Percentiles rank a stretch among this genome's conserved stretches.
These are phyloP conservation scores for Entomyzon cyanotis DNA, from an alignment of 2,113 vertebrate species.

Conservation along the genomic window DNA sequence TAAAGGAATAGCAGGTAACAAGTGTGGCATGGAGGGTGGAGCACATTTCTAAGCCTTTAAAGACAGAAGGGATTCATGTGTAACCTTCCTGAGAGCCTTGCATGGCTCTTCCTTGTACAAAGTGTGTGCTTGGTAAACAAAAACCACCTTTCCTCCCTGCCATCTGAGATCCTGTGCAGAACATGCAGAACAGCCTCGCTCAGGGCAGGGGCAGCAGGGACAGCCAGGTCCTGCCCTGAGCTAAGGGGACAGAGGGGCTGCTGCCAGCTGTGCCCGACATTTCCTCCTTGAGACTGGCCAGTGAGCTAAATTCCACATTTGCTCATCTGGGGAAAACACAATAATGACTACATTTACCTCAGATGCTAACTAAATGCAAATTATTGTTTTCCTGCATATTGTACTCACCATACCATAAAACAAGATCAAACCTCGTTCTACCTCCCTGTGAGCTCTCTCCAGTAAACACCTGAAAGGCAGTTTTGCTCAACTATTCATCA, in stretches of 20 bases:
- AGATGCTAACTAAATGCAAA: not conserved
- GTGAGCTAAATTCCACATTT: not conserved
- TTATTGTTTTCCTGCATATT: not conserved
- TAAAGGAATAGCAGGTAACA: not conserved
- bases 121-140: not conserved
- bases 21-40: not conserved
- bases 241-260: accelerated
- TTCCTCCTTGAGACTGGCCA: not conserved
- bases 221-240: not conserved
- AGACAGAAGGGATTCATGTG: not conserved
- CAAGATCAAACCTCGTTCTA: not conserved
- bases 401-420: not conserved
- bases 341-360: not conserved
- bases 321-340: not conserved
- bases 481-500: not conserved
- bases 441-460: not conserved
- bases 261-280: not conserved
- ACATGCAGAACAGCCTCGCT: accelerated
- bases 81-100: not conserved
- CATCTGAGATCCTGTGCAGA: accelerated
- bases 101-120: not conserved
- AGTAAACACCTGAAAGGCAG: not conserved
- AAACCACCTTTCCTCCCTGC: accelerated
- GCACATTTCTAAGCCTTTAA: not conserved
- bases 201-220: not conserved